Evolutionary conservation across 2,888 invertebrate species (phyloP), one percentile per base, ranked within the genome.

Genomic region (Latrodectus hesperus): DNA sequence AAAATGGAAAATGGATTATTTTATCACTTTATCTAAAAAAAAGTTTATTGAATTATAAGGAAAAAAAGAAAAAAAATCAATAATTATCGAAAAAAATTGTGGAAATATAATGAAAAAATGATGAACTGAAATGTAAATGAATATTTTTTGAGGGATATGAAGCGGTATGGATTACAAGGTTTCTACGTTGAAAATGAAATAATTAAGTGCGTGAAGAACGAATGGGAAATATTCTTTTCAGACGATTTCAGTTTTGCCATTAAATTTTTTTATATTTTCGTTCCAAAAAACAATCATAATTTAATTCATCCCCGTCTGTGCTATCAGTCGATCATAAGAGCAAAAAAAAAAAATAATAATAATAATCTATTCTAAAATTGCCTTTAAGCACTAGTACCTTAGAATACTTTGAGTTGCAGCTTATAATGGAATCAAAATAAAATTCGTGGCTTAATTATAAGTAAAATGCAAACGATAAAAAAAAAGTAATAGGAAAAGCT

Each of bases 211-310:
- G 38, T 38, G 17, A 71, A 79, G 64, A 71, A 51, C 52, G 73
- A 67, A 52, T 73, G 38, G 65, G 22, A 73, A 81, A 81, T 73
- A 17, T n/a, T 49, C n/a, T 73, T 65, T 17, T 49, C 51, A 81
- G 71, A 81, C 67, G 60, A 53, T 81, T 81, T 73, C 73, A 73
- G 52, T 81, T 65, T 22, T 52, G 9, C 16, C 65, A 12, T 17
- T 17, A 17, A 8, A 1, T 51, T 49, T 74, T 76, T 65, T 72
- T 73, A n/a, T 16, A n/a, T 75, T 60, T 77, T 65, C 67, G 65
- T 67, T 51, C 38, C 11, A 49, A 9, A 52, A 75, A 75, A 60
- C 53, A 82, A 82, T 75, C 82, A 75, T 83, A 76, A 83, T 83
- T 83, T 75, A 75, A 83, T 75, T 75, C 70, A 60, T 53, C 11